Conservation (phyloP, 2,113 vertebrate genomes). For the Jacana jacana region DNA sequence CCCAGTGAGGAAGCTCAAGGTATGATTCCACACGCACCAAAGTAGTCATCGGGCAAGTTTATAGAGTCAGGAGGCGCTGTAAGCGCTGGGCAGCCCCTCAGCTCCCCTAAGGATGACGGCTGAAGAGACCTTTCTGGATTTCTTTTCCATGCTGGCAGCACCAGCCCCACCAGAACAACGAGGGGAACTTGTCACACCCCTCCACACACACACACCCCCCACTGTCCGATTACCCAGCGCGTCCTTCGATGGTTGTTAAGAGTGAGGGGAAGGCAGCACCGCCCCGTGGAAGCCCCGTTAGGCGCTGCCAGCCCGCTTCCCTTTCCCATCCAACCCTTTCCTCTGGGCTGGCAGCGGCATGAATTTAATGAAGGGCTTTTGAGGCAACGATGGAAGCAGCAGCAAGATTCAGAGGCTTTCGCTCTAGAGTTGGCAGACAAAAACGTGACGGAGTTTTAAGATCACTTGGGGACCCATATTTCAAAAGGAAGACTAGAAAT, state of each 20-base stretch:
- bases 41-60: neutral
- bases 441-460: neutral
- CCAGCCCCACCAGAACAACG: neutral
- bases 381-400: constrained; percentile 10
- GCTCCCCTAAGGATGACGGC: neutral
- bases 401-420: constrained; percentile 37
- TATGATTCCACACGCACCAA: neutral
- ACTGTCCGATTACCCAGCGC: neutral
- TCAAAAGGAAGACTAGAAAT: constrained; percentile 61
- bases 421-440: constrained; percentile 16
- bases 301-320: neutral
- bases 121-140: neutral
- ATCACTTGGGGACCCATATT: constrained; percentile 21
- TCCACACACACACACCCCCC: neutral
- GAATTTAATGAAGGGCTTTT: constrained; percentile 32
- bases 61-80: neutral
- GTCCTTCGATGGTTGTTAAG: neutral
- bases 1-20: constrained; percentile 56
- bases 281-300: neutral
- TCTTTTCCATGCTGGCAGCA: neutral
- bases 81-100: neutral
- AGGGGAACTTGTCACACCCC: neutral
- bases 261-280: neutral
- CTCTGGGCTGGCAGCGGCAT: neutral
- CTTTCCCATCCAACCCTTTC: constrained; percentile 1